A percentile compares a stretch with the other conserved stretches of the same genome.
Conservation (phyloP, 2,888 invertebrate genomes). For the Mimachlamys varia region DNA sequence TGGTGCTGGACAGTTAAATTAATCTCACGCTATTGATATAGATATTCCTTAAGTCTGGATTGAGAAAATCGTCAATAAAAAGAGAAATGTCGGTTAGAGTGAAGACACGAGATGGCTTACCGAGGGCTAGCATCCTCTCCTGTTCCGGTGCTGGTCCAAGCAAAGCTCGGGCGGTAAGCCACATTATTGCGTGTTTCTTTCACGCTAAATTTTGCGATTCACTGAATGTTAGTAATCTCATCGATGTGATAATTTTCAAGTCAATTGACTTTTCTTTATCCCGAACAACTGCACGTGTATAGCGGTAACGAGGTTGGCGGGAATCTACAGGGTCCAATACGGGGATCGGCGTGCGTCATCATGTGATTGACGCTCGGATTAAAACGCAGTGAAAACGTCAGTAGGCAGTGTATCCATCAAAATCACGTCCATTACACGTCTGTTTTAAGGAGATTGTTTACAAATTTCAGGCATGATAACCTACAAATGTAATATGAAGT, state of each 20-base stretch:
- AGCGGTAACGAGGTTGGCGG: background rate
- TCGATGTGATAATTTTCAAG: constrained; percentile 9
- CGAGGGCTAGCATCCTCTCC: background rate
- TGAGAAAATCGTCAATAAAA: background rate
- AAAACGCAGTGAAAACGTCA: background rate
- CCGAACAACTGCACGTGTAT: constrained; percentile 3
- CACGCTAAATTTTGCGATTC: background rate
- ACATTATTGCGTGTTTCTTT: constrained; percentile 4
- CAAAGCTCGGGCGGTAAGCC: background rate
- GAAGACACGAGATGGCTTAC: background rate
- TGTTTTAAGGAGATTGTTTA: background rate
- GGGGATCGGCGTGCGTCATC: background rate
- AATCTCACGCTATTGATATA: background rate
- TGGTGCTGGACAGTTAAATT: background rate
- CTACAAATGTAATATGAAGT: background rate
- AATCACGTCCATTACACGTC: constrained; percentile 24
- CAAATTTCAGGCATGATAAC: background rate
- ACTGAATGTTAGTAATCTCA: constrained; percentile 11
- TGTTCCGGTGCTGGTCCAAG: background rate
- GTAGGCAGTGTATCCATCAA: background rate
- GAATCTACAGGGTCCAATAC: background rate
- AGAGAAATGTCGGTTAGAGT: background rate
- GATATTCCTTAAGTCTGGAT: background rate
- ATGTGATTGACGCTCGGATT: constrained; percentile 13
- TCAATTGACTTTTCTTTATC: background rate